Percentiles rank a stretch among this genome's conserved stretches.
phyloP scores from a whole-genome alignment of 2,113 vertebrate genomes.

The Potamarius usumacintae region DNA sequence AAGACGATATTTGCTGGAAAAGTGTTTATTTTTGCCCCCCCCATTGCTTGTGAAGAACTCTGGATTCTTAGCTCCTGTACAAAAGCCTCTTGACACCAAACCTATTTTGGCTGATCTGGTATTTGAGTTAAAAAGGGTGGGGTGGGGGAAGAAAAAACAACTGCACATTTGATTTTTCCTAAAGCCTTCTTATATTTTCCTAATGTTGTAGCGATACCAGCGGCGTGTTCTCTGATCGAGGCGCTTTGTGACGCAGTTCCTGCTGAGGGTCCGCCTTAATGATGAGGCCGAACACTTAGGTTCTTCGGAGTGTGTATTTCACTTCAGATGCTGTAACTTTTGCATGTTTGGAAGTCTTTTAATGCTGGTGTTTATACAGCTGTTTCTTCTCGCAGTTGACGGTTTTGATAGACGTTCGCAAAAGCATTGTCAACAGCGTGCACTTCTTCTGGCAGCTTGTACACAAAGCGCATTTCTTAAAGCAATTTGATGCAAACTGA shows the following conservation, averaged over 20 bases:
- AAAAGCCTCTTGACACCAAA: neutral
- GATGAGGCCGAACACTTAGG: neutral
- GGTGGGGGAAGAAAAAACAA: neutral
- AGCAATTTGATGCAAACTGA: slow-evolving; percentile 11
- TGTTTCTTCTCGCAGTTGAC: too few relatives aligned
- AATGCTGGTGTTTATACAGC: neutral
- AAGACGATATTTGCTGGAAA: neutral
- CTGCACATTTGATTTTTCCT: neutral
- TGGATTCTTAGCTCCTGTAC: neutral
- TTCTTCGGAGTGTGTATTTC: neutral
- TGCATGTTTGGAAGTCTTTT: neutral
- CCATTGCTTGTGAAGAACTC: neutral
- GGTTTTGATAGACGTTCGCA: neutral
- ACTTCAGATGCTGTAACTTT: neutral
- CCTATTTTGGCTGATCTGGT: neutral
- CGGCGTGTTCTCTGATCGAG: neutral
- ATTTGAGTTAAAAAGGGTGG: neutral
- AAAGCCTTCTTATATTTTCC: neutral
- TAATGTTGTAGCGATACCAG: neutral
- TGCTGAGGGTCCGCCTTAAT: slow-evolving; percentile 12
- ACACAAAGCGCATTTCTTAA: neutral
- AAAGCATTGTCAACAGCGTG: neutral
- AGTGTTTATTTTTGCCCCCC: neutral
- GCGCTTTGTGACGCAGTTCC: slow-evolving; percentile 7
- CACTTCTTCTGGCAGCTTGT: neutral